These are phyloP conservation scores for Cyanoliseus patagonus DNA, from an alignment of 2,113 vertebrate species.

Conservation along the genomic window DNA sequence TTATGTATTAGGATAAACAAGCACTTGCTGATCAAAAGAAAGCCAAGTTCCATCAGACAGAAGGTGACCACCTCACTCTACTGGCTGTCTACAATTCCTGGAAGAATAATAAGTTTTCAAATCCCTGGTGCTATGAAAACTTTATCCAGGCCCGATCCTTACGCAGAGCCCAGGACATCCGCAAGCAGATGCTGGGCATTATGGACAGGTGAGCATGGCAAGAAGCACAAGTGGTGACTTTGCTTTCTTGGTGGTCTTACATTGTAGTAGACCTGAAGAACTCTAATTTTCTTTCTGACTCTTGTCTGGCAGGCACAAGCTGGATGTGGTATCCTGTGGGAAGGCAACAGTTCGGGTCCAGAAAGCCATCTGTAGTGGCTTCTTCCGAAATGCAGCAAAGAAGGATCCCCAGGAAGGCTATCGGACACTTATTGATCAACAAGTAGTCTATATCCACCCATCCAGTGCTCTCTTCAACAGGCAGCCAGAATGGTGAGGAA, in stretches of 20 bases:
- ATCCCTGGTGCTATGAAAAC: constrained; percentile 98
- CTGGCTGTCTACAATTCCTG: constrained; percentile 99
- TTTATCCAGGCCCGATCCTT: constrained; percentile 97
- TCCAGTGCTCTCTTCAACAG: constrained; percentile 98
- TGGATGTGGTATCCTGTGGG: constrained; percentile 96
- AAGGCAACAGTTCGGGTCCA: constrained; percentile 97
- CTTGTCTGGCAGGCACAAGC: constrained; percentile 83
- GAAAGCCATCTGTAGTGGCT: constrained; percentile 97
- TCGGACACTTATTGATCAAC: constrained; percentile 94
- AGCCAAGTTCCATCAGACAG: constrained; percentile 97
- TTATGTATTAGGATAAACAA: constrained; percentile 89
- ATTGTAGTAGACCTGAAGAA: neutral
- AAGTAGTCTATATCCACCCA: constrained; percentile 98
- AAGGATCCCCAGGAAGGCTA: constrained; percentile 99
- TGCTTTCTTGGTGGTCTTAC: neutral
- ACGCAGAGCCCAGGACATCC: constrained; percentile 93
- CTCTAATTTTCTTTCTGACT: neutral
- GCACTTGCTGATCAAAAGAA: constrained; percentile 98
- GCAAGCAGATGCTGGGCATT: constrained; percentile 98
- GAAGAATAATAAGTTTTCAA: constrained; percentile 99
- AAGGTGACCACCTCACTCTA: constrained; percentile 95
- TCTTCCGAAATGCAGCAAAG: constrained; percentile 97
- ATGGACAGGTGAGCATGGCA: constrained; percentile 88
- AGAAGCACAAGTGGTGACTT: neutral
- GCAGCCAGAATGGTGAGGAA: constrained; percentile 92